Conservation (phyloP, 2,797 vertebrate species). For the Kryptopterus vitreolus region DNA sequence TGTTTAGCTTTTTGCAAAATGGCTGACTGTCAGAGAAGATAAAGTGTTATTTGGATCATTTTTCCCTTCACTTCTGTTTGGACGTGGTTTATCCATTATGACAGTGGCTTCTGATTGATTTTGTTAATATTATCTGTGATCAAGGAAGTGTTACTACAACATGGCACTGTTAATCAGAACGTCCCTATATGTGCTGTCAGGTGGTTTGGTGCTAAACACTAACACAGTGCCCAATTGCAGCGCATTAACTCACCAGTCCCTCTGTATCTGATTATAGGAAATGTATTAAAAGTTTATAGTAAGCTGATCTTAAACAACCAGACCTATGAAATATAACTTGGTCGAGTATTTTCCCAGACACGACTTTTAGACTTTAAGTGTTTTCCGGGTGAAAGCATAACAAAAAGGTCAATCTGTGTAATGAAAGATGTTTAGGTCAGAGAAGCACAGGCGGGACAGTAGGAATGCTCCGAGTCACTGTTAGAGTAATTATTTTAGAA, state of each 20-base stretch:
- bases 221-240: background rate
- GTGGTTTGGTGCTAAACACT: background rate
- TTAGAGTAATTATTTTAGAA: constrained; percentile 43
- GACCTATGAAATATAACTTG: constrained; percentile 41
- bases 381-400: constrained; percentile 40
- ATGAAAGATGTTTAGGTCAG: constrained; percentile 1
- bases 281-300: background rate
- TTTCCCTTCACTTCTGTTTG: constrained; percentile 34
- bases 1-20: constrained; percentile 49
- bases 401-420: background rate
- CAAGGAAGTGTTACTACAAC: background rate
- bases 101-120: constrained; percentile 38
- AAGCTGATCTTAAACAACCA: constrained; percentile 8
- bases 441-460: constrained; percentile 30
- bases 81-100: constrained; percentile 44
- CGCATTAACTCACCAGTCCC: constrained; percentile 3
- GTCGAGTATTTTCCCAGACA: constrained; percentile 31
- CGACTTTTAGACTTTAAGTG: constrained; percentile 41
- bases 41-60: constrained; percentile 49
- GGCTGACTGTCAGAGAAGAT: constrained; percentile 50
- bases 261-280: background rate
- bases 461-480: constrained; percentile 21
- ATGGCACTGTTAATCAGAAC: constrained; percentile 26
- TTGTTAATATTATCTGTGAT: constrained; percentile 9
- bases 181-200: background rate